A percentile compares a stretch with the other conserved stretches of the same genome.
phyloP scores from a whole-genome alignment of 2,888 invertebrate genomes.

The Cheilosia scutellata region DNA sequence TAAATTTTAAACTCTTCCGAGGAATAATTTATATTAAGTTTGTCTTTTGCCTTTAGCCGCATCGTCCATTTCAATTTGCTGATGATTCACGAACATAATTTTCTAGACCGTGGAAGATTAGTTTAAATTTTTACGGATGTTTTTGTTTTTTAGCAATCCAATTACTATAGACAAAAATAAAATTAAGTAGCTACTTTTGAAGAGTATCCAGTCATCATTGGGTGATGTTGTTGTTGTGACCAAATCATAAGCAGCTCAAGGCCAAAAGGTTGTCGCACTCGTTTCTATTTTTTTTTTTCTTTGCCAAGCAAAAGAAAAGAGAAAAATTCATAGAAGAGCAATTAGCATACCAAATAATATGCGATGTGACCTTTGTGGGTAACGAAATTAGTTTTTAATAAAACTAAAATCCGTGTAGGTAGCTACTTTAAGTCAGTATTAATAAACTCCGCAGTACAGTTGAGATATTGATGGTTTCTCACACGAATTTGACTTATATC shows the following conservation, averaged over 20 bases:
- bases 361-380: conserved; percentile 33
- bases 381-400: conserved; percentile 21
- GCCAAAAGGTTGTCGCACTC: conserved; percentile 35
- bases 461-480: conserved; percentile 2
- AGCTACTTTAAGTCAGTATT: conserved; percentile 2
- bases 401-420: conserved; percentile 1
- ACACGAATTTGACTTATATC: neutral
- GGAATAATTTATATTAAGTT: neutral
- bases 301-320: conserved; percentile 8
- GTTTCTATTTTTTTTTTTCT: neutral
- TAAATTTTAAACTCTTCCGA: neutral
- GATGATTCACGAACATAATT: conserved; percentile 24
- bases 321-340: neutral
- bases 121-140: neutral
- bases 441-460: conserved; percentile 1
- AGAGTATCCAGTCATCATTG: conserved; percentile 11
- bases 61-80: neutral
- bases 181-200: conserved; percentile 18
- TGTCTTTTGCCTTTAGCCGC: neutral
- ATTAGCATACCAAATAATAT: conserved; percentile 33
- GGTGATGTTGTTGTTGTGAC: neutral
- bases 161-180: neutral
- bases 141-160: conserved; percentile 15
- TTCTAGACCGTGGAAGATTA: neutral
- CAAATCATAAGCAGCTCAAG: conserved; percentile 20